Percentiles rank a stretch among this genome's conserved stretches.
These are phyloP conservation scores for Emmelina monodactyla DNA, from an alignment of 2,888 invertebrate genomes.

Conservation along the genomic window DNA sequence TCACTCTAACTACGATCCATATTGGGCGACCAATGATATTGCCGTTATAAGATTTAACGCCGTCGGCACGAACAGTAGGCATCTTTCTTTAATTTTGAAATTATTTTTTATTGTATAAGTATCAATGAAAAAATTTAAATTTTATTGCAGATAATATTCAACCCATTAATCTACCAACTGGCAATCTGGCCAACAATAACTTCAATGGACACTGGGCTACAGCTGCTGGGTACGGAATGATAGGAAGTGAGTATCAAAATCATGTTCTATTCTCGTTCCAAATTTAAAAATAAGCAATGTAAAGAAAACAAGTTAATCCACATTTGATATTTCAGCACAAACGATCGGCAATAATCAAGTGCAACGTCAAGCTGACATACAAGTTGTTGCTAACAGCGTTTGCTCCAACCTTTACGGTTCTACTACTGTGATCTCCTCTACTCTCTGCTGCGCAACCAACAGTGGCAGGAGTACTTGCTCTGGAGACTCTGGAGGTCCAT, in stretches of 20 bases:
- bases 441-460: constrained; percentile 34
- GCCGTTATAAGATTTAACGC: neutral
- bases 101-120: neutral
- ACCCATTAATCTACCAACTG: neutral
- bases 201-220: constrained; percentile 12
- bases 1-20: neutral
- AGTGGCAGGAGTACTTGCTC: constrained; percentile 34
- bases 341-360: constrained; percentile 25
- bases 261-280: neutral
- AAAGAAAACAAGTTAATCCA: no score
- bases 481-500: constrained; percentile 15
- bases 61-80: neutral
- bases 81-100: no score
- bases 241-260: constrained; percentile 10
- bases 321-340: constrained; percentile 17
- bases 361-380: constrained; percentile 46
- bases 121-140: neutral
- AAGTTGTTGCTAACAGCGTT: constrained; percentile 34
- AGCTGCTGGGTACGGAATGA: constrained; percentile 14
- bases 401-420: constrained; percentile 28
- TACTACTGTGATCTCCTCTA: constrained; percentile 20
- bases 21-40: neutral
- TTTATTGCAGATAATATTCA: neutral
- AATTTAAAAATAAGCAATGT: no score
- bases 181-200: constrained; percentile 3